phyloP scores from a whole-genome alignment of 2,113 vertebrate genomes.

The Pandion haliaetus region DNA sequence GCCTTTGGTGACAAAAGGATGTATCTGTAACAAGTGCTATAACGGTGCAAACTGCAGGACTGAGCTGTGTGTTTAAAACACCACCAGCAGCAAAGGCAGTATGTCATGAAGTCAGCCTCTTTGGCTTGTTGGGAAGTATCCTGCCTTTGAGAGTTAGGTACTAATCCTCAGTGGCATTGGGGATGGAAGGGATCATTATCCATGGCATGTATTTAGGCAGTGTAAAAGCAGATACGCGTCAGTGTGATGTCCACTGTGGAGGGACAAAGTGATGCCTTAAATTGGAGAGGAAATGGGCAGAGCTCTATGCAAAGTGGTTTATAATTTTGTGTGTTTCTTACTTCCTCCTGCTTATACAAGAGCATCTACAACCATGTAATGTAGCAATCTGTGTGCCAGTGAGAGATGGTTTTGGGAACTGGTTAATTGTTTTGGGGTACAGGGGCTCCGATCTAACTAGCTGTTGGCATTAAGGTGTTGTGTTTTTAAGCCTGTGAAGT shows the following conservation, averaged over 20 bases:
- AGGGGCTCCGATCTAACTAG: neutral
- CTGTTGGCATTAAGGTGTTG: neutral
- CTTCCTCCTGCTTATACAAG: neutral
- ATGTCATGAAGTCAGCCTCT: accelerated
- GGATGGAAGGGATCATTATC: neutral
- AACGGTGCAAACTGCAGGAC: neutral
- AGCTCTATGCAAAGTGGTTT: neutral
- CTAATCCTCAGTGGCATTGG: neutral
- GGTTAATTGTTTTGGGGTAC: neutral
- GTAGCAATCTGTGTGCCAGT: neutral
- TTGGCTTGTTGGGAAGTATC: neutral
- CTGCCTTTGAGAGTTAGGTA: neutral
- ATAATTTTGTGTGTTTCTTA: neutral
- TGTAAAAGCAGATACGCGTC: neutral
- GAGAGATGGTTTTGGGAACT: neutral
- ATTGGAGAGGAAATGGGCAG: neutral
- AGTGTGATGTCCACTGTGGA: neutral
- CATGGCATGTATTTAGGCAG: neutral
- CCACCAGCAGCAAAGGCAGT: neutral
- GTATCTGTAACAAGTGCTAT: neutral
- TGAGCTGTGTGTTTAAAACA: neutral
- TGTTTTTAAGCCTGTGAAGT: neutral
- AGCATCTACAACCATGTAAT: neutral
- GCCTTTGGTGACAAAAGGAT: neutral
- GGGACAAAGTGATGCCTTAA: neutral